These are phyloP conservation scores for Hippoglossus stenolepis DNA, from an alignment of 2,113 vertebrate species.

Conservation along the genomic window DNA sequence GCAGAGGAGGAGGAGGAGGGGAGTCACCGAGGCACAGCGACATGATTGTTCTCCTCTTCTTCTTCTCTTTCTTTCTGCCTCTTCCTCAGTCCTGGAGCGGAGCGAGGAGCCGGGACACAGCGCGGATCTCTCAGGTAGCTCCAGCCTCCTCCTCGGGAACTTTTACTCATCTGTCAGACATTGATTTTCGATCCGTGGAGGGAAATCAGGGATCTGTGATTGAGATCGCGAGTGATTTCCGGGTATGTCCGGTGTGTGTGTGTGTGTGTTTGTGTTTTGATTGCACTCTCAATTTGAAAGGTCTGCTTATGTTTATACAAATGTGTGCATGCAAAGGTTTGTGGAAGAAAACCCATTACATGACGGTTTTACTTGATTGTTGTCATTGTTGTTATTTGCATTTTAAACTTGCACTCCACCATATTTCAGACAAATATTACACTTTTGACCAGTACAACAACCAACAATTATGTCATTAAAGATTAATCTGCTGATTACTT, in stretches of 20 bases:
- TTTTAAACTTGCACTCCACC: background rate
- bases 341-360: background rate
- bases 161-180: background rate
- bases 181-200: background rate
- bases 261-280: background rate
- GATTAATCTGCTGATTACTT: no score
- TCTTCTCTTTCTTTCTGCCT: constrained; percentile 7
- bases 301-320: background rate
- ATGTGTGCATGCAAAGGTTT: background rate
- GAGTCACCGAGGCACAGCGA: constrained; percentile 66
- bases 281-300: background rate
- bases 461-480: no score
- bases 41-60: constrained; percentile 70
- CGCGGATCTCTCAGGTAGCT: constrained; percentile 50
- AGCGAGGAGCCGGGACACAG: constrained; percentile 23
- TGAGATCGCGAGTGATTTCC: constrained; percentile 8
- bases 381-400: no score
- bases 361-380: background rate
- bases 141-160: background rate
- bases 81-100: constrained; percentile 37
- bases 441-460: no score
- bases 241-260: background rate
- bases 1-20: constrained; percentile 66
- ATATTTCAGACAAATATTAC: no score
- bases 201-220: background rate